A percentile compares a stretch with the other conserved stretches of the same genome.
phyloP scores from a whole-genome alignment of 1,140 invertebrate genomes.

The Zaprionus davidi region DNA sequence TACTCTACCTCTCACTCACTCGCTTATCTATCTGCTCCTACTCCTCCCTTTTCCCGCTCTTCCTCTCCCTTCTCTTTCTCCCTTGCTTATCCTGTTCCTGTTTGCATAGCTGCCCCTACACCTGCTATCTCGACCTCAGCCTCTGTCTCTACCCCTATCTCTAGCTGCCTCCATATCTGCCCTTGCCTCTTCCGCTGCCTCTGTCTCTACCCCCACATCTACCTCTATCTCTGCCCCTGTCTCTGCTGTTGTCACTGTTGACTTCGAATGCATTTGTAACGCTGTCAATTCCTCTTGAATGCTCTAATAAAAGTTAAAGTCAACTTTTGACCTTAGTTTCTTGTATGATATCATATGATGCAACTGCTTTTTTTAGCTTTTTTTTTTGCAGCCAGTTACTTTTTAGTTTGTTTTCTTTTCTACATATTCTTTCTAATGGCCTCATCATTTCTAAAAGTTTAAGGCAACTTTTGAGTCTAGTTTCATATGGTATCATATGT shows the following conservation, averaged over 20 bases:
- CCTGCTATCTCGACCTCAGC: not conserved
- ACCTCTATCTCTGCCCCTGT: not conserved
- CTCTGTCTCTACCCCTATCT: not conserved
- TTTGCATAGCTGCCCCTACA: not conserved
- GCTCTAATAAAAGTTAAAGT: constrained; percentile 23
- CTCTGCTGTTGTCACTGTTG: not conserved
- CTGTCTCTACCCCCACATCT: not conserved
- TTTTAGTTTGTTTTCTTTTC: not conserved
- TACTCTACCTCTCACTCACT: not conserved
- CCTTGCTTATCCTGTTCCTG: constrained; percentile 7
- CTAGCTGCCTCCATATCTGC: not conserved
- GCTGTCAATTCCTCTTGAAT: constrained; percentile 36
- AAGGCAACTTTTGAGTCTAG: not conserved
- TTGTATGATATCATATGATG: not conserved
- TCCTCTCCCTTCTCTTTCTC: too few species aligned
- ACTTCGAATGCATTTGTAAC: constrained; percentile 34
- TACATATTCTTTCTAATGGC: not conserved
- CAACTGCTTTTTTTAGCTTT: not conserved
- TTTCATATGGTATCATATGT: not conserved
- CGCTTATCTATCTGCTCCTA: constrained; percentile 7
- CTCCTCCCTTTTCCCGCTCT: not conserved
- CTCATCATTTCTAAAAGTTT: not conserved
- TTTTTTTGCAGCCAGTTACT: not conserved
- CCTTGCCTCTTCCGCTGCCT: not conserved
- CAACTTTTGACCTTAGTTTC: constrained; percentile 5